Evolutionary conservation across 2,888 invertebrate species (phyloP), one percentile per base, ranked within the genome.

Genomic region (Eledona agricola): DNA sequence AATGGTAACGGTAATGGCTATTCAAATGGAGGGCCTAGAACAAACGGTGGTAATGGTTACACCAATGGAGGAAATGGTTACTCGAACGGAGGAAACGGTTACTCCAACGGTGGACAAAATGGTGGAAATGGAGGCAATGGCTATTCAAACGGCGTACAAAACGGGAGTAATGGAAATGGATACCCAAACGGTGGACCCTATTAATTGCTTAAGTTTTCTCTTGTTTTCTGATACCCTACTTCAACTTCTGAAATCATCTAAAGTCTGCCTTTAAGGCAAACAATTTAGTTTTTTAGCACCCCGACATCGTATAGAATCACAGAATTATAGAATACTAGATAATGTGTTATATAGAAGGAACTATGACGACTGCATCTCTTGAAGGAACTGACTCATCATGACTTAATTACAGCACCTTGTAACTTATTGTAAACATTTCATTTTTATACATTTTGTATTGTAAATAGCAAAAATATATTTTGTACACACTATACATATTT

Each of bases 101-200:
- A 34, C 19, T 11, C 17, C 15, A 12, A 10, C 1, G 34, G 34
- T 10, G 19, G 31, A 10, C 43, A 31, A 15, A 15, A 26, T 16
- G 50, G 51, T 29, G 49, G 54, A 22, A 35, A 50, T 22, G 40
- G 38, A 17, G 23, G 23, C 29, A 15, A 29, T 22, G 5, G 28
- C 28, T n/a, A 10, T 28, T 5, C 4, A 19, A 19, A 19, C 20
- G 20, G 20, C 4, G 28, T 4, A 28, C n/a, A 19, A 19, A 31
- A 31, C 15, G 31, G 31, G 5, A n/a, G n/a, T n/a, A 31, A 31
- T 12, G 31, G 40, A 28, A 40, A 50, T 12, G 59, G 63, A 10
- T 61, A 60, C 20, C 62, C 59, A 32, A 49, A 57, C n/a, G 57
- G 64, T 11, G 68, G 67, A 13, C 64, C 65, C 5, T 67, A 66